phyloP scores from a whole-genome alignment of 2,888 invertebrate genomes.

The Eumerus sabulonum region DNA sequence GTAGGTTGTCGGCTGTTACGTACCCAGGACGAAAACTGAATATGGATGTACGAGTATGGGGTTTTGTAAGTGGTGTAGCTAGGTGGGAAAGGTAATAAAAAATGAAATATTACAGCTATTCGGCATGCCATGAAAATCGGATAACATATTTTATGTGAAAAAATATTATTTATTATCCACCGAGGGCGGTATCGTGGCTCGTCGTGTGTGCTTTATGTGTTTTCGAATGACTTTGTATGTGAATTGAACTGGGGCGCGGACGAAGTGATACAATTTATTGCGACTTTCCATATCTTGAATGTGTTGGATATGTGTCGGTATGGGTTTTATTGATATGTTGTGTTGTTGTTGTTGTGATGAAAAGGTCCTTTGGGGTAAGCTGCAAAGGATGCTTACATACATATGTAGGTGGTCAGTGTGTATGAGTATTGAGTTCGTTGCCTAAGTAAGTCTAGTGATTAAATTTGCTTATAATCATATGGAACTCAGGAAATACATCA shows the following conservation, averaged over 20 bases:
- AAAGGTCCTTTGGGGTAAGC: too few species aligned
- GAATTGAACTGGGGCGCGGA: neutral
- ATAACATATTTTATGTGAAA: conserved; percentile 78
- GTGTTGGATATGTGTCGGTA: conserved; percentile 3
- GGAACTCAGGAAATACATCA: too few species aligned
- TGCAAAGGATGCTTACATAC: too few species aligned
- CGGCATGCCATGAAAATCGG: conserved; percentile 78
- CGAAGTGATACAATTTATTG: conserved; percentile 46
- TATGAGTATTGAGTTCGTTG: too few species aligned
- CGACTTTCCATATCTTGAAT: conserved; percentile 46
- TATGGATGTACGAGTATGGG: neutral
- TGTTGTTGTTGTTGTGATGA: too few species aligned
- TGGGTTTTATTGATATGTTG: too few species aligned
- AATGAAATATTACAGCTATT: conserved; percentile 77
- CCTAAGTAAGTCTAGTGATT: too few species aligned
- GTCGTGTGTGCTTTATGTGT: conserved; percentile 41
- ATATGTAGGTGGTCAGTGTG: too few species aligned
- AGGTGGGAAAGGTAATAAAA: conserved; percentile 75
- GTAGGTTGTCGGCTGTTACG: neutral
- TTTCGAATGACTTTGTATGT: conserved; percentile 17
- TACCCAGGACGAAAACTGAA: neutral
- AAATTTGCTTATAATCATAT: too few species aligned
- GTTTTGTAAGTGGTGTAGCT: conserved; percentile 51
- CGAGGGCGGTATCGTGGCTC: conserved; percentile 71
- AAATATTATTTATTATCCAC: conserved; percentile 77